Evolutionary conservation across 2,797 vertebrate species (phyloP).

Genomic region (Remorina albescens): DNA sequence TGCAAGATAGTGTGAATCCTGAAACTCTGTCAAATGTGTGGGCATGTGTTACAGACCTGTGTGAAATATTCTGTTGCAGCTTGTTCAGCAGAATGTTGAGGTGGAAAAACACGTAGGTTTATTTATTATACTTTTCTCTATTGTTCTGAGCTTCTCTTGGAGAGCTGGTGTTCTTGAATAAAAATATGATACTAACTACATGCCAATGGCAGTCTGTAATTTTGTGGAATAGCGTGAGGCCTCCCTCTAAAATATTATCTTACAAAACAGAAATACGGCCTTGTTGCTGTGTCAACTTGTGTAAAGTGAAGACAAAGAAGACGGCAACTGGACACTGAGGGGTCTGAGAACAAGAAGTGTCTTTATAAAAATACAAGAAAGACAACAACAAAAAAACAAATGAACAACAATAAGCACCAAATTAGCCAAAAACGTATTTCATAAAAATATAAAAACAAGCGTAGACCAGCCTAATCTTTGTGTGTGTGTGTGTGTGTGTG

Average conservation of each 20-base stretch:
- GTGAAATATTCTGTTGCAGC: constrained; percentile 53
- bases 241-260: background rate
- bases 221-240: background rate
- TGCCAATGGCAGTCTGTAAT: background rate
- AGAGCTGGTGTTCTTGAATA: constrained; percentile 15
- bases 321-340: constrained; percentile 25
- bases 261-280: background rate
- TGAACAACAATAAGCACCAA: constrained; percentile 54
- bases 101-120: constrained; percentile 13
- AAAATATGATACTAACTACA: constrained; percentile 30
- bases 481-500: constrained; percentile 32
- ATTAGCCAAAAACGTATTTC: constrained; percentile 47
- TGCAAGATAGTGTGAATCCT: constrained; percentile 61
- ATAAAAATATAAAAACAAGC: constrained; percentile 58
- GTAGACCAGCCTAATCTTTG: constrained; percentile 43
- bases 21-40: constrained; percentile 49
- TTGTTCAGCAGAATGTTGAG: constrained; percentile 16
- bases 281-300: background rate
- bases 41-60: constrained; percentile 48
- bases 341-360: constrained; percentile 62
- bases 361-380: constrained; percentile 78
- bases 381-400: constrained; percentile 59
- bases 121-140: constrained; percentile 22
- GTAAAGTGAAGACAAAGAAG: constrained; percentile 24
- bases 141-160: constrained; percentile 15